Base-by-base conservation (phyloP, 1,140 invertebrate genomes). In the Drosophila albomicans region DNA sequence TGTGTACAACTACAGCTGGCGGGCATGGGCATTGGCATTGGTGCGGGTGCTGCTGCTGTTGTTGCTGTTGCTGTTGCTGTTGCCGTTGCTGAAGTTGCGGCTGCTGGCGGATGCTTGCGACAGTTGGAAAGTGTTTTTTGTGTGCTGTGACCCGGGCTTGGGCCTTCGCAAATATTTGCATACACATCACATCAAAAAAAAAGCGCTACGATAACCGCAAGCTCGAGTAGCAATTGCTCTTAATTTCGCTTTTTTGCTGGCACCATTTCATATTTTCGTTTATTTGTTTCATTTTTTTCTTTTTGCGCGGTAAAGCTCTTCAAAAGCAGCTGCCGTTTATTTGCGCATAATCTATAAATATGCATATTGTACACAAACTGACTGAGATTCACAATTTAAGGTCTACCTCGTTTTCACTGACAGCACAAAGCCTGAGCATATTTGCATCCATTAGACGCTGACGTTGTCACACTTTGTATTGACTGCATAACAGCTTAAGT, bases 211-310 rank as follows among this genome's bases (percentile, higher is more conserved):
- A 32, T 52, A 73, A 71, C 78, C 78, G 51, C 76, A 75, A 89
- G 85, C 58, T 81, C 85, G 81, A 85, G 85, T 85, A 89, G 85
- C 85, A 89, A 77, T 89, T 89, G 85, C 85, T 85, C 85, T 89
- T 89, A 85, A 89, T 89, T 89, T 85, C 56, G 56, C 56, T 43
- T 45, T 43, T 45, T 56, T 49, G 38, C 48, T 89, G 85, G 85
- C 85, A 88, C 85, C 78, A 84, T 82, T 87, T 87, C 10, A 32
- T 8, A 25, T 25, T 25, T 25, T 25, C 20, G 20, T 38, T 8
- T 10, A 10, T 8, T 38, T 38, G 35, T 38, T 38, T 38, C 10
- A 10, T 38, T 38, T 38, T 3, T 8, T 10, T 87, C 78, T 48
- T 41, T 49, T 49, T 46, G n/a, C 13, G 16, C 2, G 7, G 13